These are phyloP conservation scores for Drosophila pseudoananassae DNA, from an alignment of 1,140 invertebrate species.

Conservation along the genomic window DNA sequence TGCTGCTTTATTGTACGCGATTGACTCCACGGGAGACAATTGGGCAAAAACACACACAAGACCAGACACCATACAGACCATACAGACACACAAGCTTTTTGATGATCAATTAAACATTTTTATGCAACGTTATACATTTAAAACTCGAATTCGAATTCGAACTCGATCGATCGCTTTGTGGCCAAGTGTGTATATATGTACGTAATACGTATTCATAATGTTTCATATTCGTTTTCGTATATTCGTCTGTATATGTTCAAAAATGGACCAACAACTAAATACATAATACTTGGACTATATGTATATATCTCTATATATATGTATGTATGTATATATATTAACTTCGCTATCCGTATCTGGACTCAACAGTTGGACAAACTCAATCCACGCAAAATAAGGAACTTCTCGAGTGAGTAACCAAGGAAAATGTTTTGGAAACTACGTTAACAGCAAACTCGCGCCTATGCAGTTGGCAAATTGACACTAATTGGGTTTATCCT, in stretches of 20 bases:
- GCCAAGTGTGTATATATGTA: constrained; percentile 21
- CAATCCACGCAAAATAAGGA: constrained; percentile 67
- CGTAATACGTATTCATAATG: constrained; percentile 24
- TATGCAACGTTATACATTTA: constrained; percentile 57
- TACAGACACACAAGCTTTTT: constrained; percentile 48
- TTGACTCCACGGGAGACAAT: constrained; percentile 73
- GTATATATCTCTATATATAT: constrained; percentile 43
- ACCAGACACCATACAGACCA: constrained; percentile 23
- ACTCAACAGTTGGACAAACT: constrained; percentile 62
- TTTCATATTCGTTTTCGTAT: constrained; percentile 54
- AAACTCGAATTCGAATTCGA: constrained; percentile 22
- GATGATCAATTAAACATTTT: constrained; percentile 78
- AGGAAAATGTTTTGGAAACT: constrained; percentile 30
- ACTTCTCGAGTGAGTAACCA: constrained; percentile 50
- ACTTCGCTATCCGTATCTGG: constrained; percentile 43
- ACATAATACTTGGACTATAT: constrained; percentile 78
- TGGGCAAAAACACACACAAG: constrained; percentile 45
- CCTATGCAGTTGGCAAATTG: constrained; percentile 44
- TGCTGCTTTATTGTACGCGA: constrained; percentile 71
- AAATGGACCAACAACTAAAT: constrained; percentile 82
- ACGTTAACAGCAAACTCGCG: constrained; percentile 49
- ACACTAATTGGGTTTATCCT: constrained; percentile 47
- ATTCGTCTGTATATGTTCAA: constrained; percentile 61
- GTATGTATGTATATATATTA: constrained; percentile 43
- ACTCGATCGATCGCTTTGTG: constrained; percentile 27